Percentiles rank a stretch among this genome's conserved stretches.
These are phyloP conservation scores for Drosophila monieri DNA, from an alignment of 2,888 invertebrate genomes.

Conservation along the genomic window DNA sequence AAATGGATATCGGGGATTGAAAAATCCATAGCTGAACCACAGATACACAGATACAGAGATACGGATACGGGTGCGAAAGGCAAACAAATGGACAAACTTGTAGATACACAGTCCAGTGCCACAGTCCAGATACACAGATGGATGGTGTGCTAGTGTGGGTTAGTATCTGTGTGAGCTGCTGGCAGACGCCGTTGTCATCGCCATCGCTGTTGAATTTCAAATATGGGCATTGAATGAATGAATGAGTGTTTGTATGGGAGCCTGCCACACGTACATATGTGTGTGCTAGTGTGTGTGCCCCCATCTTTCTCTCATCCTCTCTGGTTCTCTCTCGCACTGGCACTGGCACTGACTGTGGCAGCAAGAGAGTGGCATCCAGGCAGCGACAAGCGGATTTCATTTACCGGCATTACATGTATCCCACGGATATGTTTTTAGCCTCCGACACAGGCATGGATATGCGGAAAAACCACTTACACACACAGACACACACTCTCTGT, in stretches of 20 bases:
- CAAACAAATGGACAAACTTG: conserved; percentile 37
- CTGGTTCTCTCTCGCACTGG: background rate
- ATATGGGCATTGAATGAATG: conserved; percentile 67
- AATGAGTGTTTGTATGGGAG: conserved; percentile 52
- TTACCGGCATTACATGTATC: conserved; percentile 81
- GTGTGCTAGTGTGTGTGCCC: conserved; percentile 5
- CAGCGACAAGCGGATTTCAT: conserved; percentile 80
- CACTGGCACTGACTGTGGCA: conserved; percentile 6
- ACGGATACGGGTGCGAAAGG: conserved; percentile 11
- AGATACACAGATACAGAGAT: conserved; percentile 60
- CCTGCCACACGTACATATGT: background rate
- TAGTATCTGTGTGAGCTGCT: conserved; percentile 26
- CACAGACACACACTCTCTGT: conserved; percentile 31
- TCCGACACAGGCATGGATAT: conserved; percentile 70
- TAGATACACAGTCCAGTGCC: conserved; percentile 33
- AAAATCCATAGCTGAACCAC: conserved; percentile 81
- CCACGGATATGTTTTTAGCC: conserved; percentile 76
- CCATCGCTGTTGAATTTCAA: conserved; percentile 76
- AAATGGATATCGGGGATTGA: conserved; percentile 81
- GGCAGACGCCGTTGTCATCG: conserved; percentile 63
- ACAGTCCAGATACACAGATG: conserved; percentile 34
- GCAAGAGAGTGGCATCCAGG: conserved; percentile 15
- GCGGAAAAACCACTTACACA: conserved; percentile 43
- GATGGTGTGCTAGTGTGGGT: conserved; percentile 20
- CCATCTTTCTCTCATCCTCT: conserved; percentile 1